Conservation (phyloP, 1,140 invertebrate genomes). For the Trichoplusia ni region DNA sequence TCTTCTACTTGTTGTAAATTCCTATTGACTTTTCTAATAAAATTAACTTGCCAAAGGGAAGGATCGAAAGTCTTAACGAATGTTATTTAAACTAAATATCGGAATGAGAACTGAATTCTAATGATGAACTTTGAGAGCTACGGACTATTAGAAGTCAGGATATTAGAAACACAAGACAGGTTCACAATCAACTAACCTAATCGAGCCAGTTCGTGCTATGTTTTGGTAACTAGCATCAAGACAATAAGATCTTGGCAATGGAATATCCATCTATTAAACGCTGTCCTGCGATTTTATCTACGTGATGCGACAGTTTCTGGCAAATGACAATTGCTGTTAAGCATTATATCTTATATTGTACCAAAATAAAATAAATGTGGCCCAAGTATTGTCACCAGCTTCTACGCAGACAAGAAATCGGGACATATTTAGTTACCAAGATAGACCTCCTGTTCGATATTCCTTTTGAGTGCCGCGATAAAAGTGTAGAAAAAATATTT, state of each 20-base stretch:
- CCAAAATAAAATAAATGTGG: too few species aligned
- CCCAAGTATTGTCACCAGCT: slow-evolving; percentile 1
- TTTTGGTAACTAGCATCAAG: neutral
- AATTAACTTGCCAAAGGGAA: too few species aligned
- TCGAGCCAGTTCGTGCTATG: slow-evolving; percentile 4
- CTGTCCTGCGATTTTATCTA: neutral
- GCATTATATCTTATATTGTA: too few species aligned
- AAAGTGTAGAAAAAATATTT: slow-evolving; percentile 34
- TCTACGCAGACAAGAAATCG: slow-evolving; percentile 13
- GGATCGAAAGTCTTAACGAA: too few species aligned
- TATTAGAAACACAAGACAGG: slow-evolving; percentile 2
- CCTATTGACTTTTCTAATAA: too few species aligned
- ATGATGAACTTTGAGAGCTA: too few species aligned
- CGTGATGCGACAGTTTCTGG: neutral
- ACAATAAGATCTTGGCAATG: neutral
- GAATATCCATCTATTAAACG: neutral
- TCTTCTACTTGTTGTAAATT: too few species aligned
- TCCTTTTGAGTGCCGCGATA: slow-evolving; percentile 11
- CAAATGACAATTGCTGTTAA: too few species aligned
- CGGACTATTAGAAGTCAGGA: too few species aligned
- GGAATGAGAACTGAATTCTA: too few species aligned
- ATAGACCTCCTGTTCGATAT: slow-evolving; percentile 9
- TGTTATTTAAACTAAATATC: too few species aligned
- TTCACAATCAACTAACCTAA: slow-evolving; percentile 19
- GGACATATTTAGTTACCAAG: neutral